Evolutionary conservation across 2,113 vertebrate genomes (phyloP).

Genomic region (Pachypanchax playfairii): DNA sequence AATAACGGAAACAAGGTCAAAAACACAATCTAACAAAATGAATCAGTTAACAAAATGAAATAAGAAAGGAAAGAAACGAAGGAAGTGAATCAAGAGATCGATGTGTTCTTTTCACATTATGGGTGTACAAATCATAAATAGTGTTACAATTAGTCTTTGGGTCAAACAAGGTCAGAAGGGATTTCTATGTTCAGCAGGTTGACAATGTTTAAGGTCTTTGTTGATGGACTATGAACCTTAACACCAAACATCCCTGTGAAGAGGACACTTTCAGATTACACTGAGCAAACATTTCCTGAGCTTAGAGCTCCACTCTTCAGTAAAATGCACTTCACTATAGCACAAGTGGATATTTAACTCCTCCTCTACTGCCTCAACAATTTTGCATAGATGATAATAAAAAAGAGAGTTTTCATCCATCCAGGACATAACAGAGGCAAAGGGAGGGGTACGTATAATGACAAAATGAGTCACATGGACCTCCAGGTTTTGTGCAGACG

Average conservation of each 20-base stretch:
- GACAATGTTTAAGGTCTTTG: too few species aligned
- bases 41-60: constrained; percentile 21
- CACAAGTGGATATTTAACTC: constrained; percentile 46
- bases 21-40: constrained; percentile 26
- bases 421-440: too few species aligned
- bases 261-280: constrained; percentile 1
- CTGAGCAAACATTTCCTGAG: neutral
- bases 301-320: constrained; percentile 16
- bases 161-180: neutral
- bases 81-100: constrained; percentile 4
- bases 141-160: neutral
- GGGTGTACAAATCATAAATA: neutral
- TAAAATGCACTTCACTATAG: constrained; percentile 8
- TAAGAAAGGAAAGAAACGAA: constrained; percentile 5
- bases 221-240: neutral
- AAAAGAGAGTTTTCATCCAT: too few species aligned
- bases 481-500: constrained; percentile 79
- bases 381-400: too few species aligned
- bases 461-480: too few species aligned
- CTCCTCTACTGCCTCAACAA: too few species aligned
- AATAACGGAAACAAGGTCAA: constrained; percentile 39
- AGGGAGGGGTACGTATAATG: too few species aligned
- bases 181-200: neutral
- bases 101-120: neutral
- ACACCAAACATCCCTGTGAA: neutral